Conservation (phyloP, 2,888 invertebrate species). For the Malthinus seriepunctatus region DNA sequence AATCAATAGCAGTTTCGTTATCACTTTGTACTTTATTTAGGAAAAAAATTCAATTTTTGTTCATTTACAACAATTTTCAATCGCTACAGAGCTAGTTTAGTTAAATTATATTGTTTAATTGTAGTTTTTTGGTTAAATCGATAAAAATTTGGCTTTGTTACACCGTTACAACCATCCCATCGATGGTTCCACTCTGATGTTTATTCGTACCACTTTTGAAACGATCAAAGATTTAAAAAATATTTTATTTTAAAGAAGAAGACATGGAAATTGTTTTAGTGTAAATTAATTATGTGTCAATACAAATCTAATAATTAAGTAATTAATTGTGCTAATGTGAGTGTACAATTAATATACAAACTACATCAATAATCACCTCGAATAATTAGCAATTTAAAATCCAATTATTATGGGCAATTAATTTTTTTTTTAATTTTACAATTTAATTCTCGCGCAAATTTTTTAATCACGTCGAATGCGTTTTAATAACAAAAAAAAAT, state of each 20-base stretch:
- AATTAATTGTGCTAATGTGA: not conserved
- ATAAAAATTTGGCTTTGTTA: not conserved
- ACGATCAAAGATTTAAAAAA: too few species aligned
- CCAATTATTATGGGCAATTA: not conserved
- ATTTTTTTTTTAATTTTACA: not conserved
- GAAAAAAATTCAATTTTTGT: not conserved
- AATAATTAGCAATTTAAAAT: too few species aligned
- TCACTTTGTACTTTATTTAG: conserved; percentile 33
- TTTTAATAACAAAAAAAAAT: not conserved
- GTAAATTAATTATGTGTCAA: not conserved
- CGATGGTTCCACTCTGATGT: too few species aligned
- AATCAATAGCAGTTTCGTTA: conserved; percentile 48
- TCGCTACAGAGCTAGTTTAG: too few species aligned
- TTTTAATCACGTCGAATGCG: not conserved
- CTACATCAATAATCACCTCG: too few species aligned
- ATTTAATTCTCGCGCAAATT: not conserved
- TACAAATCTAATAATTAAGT: not conserved
- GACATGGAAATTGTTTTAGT: too few species aligned
- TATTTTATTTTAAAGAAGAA: too few species aligned
- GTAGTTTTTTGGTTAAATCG: conserved; percentile 3
- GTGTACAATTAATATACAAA: too few species aligned
- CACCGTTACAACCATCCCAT: too few species aligned
- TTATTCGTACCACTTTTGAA: too few species aligned
- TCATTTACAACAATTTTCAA: not conserved
- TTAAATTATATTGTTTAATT: too few species aligned